Evolutionary conservation across 2,113 vertebrate species (phyloP).

Genomic region (Phaethornis superciliosus): DNA sequence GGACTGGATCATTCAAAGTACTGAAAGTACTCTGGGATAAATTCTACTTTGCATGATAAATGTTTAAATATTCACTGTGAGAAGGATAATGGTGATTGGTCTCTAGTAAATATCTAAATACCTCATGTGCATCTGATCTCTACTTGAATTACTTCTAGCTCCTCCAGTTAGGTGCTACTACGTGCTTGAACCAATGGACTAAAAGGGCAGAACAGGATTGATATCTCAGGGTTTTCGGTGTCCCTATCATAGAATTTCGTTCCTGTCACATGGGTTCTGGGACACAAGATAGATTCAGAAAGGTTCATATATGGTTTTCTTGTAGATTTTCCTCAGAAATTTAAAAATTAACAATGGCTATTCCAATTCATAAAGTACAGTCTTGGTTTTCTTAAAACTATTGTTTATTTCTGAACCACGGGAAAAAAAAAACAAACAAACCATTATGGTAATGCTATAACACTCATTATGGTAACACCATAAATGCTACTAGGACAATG

Average conservation of each 20-base stretch:
- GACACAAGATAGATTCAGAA: background rate
- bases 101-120: background rate
- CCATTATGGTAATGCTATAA: background rate
- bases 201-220: background rate
- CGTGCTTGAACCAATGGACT: too few relatives aligned
- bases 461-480: background rate
- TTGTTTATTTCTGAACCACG: background rate
- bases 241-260: background rate
- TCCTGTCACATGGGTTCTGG: background rate
- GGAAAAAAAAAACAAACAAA: too few relatives aligned
- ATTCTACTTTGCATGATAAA: background rate
- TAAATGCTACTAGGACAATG: background rate
- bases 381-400: rapidly evolving
- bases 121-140: background rate
- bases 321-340: background rate
- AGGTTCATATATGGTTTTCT: background rate
- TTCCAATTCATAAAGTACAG: background rate
- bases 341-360: background rate
- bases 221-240: background rate
- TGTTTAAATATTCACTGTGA: background rate
- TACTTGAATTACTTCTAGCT: background rate
- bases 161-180: rapidly evolving
- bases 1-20: background rate
- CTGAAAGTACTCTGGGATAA: background rate
- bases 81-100: background rate